These are phyloP conservation scores for Sycophaga agraensis DNA, from an alignment of 1,140 invertebrate species.

Conservation along the genomic window DNA sequence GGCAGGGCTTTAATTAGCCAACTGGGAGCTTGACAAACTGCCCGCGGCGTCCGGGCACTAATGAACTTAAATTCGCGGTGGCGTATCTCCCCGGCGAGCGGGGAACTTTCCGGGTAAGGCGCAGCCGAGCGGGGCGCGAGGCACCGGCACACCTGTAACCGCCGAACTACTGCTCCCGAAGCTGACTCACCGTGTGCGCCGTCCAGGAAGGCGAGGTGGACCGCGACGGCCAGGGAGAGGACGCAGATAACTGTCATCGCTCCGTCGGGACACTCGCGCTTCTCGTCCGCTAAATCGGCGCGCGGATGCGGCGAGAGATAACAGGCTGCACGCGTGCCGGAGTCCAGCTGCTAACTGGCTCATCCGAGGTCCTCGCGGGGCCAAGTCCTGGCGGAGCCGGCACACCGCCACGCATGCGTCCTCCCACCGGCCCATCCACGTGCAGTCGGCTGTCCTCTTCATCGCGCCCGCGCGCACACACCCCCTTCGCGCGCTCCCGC, in stretches of 20 bases:
- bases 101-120: no score
- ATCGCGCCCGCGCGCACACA: conserved; percentile 6
- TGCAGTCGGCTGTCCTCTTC: not conserved
- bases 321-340: conserved; percentile 35
- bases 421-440: not conserved
- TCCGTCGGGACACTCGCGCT: not conserved
- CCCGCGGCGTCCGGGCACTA: conserved; percentile 16
- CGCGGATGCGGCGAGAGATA: no score
- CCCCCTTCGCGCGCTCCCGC: conserved; percentile 1
- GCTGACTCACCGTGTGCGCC: conserved; percentile 9
- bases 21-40: conserved; percentile 36
- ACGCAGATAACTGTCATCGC: not conserved
- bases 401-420: conserved; percentile 17
- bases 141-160: no score
- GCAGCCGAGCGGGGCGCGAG: no score
- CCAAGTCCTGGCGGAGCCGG: no score
- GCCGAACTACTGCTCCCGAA: no score
- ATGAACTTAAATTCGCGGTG: conserved; percentile 8
- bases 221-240: not conserved
- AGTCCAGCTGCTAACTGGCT: conserved; percentile 48
- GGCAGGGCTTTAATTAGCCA: conserved; percentile 40
- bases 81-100: no score
- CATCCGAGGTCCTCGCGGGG: not conserved
- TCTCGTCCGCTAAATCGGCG: no score
- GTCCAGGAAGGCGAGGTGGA: not conserved